These are phyloP conservation scores for Octonoba sinensis DNA, from an alignment of 2,888 invertebrate species.

Conservation along the genomic window DNA sequence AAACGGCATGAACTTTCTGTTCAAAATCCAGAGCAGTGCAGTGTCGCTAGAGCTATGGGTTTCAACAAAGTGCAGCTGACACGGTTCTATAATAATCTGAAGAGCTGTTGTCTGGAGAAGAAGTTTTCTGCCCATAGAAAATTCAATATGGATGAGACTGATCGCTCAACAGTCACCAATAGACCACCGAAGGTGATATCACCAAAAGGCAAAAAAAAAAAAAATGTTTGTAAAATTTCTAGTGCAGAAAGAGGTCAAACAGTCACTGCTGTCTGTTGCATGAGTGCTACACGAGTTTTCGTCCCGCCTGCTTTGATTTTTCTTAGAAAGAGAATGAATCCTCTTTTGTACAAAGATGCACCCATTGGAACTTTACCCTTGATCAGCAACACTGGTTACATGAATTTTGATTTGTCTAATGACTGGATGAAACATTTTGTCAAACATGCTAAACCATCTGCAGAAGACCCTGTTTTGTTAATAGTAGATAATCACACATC, in stretches of 20 bases:
- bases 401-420: constrained; percentile 24
- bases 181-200: constrained; percentile 9
- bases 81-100: constrained; percentile 24
- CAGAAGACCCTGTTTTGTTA: too few species aligned
- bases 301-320: neutral
- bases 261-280: constrained; percentile 10
- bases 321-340: constrained; percentile 1
- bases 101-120: constrained; percentile 13
- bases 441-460: neutral
- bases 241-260: constrained; percentile 1
- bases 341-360: constrained; percentile 1
- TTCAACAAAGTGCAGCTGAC: constrained; percentile 22
- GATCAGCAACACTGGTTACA: constrained; percentile 9
- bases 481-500: constrained; percentile 33
- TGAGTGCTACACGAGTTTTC: constrained; percentile 12
- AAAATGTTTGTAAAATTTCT: constrained; percentile 9
- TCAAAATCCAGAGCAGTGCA: constrained; percentile 18
- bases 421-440: too few species aligned
- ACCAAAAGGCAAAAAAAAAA: constrained; percentile 8
- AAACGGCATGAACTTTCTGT: constrained; percentile 1
- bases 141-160: constrained; percentile 24
- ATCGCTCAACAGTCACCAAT: constrained; percentile 9
- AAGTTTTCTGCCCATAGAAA: constrained; percentile 9
- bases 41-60: constrained; percentile 12
- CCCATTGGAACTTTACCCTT: neutral